phyloP scores from a whole-genome alignment of 2,113 vertebrate species.

The Oreochromis aureus region DNA sequence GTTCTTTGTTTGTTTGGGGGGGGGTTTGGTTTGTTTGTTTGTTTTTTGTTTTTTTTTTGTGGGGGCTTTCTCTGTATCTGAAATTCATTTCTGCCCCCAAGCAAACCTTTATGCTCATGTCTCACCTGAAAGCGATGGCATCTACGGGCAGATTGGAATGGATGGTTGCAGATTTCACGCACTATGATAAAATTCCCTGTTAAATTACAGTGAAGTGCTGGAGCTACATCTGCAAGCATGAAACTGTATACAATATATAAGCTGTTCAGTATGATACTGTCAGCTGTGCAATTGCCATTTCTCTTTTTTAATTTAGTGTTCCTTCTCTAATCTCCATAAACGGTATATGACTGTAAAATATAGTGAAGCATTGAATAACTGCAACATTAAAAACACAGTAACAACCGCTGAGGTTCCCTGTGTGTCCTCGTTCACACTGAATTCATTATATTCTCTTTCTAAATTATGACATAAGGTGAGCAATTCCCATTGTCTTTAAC shows the following conservation, averaged over 20 bases:
- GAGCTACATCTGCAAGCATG: background rate
- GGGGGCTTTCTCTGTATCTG: too few relatives aligned
- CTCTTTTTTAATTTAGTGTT: background rate
- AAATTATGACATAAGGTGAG: background rate
- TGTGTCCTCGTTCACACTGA: background rate
- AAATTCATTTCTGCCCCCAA: background rate
- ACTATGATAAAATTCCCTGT: background rate
- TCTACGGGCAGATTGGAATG: background rate
- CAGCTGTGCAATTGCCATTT: background rate
- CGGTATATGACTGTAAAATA: background rate
- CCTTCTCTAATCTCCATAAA: background rate
- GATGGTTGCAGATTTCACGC: background rate
- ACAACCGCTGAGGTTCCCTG: background rate
- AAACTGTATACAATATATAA: background rate
- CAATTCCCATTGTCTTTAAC: background rate
- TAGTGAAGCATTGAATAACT: background rate
- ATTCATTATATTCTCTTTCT: background rate
- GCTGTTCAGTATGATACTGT: background rate
- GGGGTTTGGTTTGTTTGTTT: background rate
- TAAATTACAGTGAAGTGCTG: background rate
- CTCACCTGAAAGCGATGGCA: background rate
- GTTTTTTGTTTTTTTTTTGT: rapidly evolving
- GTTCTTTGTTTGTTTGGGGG: background rate
- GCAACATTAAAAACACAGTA: background rate
- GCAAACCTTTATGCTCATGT: background rate